Base-by-base conservation (phyloP, 2,797 vertebrate genomes). In the Enteromius afrohamiltoni region DNA sequence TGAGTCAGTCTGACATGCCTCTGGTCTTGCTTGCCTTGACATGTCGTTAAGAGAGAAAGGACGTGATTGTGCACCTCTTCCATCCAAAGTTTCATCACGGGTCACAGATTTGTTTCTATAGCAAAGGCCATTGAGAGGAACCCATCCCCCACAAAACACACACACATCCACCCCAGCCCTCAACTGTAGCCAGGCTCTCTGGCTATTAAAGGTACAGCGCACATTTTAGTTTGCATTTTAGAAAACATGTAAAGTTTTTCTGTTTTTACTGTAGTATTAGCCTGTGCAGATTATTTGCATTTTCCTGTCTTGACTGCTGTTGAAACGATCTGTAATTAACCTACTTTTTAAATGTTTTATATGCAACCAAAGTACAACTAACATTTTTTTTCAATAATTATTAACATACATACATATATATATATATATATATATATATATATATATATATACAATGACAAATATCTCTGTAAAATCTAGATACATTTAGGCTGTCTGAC, bases 61-160 rank as follows among this genome's bases (percentile, higher is more conserved):
- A 17, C 8, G 4, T 19, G 21, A 37, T 23, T 62, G 37, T 76
- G 62, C 9, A 3, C 29, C 26, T 53, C 45, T 67, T 29, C 29
- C 69, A 51, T 8, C 6, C 31, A 26, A 29, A 83, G 29, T 76
- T 68, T 65, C 11, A 76, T 42, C 49, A 58, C 0, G 2, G 62
- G 45, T 55, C 47, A 68, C 71, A 67, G 47, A 58, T n/a, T 79
- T 82, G 73, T 49, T 77, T 77, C 40, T 65, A 42, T 47, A 26
- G 58, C 68, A 65, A 87, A 83, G 53, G 82, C 62, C 77, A 80
- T 49, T 58, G 69, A 83, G 53, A 73, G 29, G 65, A 64, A 37
- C 84, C 86, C 87, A 83, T 79, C 85, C 89, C 80, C 85, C 88
- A 51, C 71, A 76, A 40, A 83, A 82, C 69, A 73, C 80, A 70